Percentiles rank a stretch among this genome's conserved stretches.
These are phyloP conservation scores for Scolopax rusticola DNA, from an alignment of 2,797 vertebrate species.

Conservation along the genomic window DNA sequence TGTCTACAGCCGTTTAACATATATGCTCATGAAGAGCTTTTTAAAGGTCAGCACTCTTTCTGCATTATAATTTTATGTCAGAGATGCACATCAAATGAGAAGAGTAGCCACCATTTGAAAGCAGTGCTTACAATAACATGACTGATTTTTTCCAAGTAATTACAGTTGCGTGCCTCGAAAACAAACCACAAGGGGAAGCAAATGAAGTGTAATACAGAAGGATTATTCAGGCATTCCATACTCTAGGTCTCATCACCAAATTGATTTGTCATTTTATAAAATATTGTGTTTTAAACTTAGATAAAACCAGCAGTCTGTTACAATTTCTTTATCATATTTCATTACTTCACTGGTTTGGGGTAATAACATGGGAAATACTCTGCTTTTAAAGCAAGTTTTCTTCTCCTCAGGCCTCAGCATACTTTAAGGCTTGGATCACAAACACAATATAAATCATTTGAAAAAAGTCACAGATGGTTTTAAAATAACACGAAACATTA, in stretches of 20 bases:
- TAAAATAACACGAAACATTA: slow-evolving; percentile 41
- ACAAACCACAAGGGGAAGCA: neutral
- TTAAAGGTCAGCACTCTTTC: neutral
- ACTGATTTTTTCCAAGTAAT: neutral
- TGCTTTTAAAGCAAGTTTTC: neutral
- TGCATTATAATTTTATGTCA: neutral
- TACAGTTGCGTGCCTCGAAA: neutral
- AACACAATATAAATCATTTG: slow-evolving; percentile 50
- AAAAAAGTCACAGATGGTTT: slow-evolving; percentile 1
- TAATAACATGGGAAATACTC: neutral
- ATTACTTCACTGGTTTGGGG: neutral
- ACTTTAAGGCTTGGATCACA: slow-evolving; percentile 24
- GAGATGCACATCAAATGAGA: neutral
- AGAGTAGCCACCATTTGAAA: neutral
- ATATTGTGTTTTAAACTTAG: neutral
- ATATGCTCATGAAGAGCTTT: neutral
- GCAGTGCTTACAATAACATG: neutral
- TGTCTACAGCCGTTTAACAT: neutral
- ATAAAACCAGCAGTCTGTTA: neutral
- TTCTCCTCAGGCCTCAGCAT: neutral
- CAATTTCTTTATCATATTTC: neutral
- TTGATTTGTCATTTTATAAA: neutral
- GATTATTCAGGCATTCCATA: neutral
- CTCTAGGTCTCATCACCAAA: neutral
- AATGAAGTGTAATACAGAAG: neutral